Percentiles rank a stretch among this genome's conserved stretches.
phyloP scores from a whole-genome alignment of 2,797 vertebrate genomes.

The Eulemur mongoz region DNA sequence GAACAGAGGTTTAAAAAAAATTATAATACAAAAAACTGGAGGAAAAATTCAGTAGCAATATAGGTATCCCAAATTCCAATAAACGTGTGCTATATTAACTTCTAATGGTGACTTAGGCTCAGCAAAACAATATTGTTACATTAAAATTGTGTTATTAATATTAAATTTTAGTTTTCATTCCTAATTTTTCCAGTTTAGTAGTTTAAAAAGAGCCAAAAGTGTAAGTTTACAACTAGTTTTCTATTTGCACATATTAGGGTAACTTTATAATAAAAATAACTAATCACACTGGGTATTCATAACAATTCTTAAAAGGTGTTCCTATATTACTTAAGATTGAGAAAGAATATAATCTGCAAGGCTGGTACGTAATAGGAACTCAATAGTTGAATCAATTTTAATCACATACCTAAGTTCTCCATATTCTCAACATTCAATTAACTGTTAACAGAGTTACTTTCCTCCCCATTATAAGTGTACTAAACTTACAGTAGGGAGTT shows the following conservation, averaged over 20 bases:
- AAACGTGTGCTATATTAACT: not conserved
- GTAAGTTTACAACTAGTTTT: conserved; percentile 6
- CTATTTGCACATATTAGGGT: not conserved
- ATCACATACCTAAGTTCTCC: not conserved
- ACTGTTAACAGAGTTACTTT: not conserved
- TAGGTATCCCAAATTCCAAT: not conserved
- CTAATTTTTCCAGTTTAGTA: not conserved
- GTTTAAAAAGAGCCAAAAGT: not conserved
- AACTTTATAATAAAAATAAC: conserved; percentile 18
- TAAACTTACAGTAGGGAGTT: not conserved
- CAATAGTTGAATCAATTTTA: conserved; percentile 23
- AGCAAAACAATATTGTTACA: conserved; percentile 35
- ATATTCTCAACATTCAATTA: not conserved
- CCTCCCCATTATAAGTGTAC: not conserved
- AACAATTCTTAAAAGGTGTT: not conserved
- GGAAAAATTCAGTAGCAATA: not conserved
- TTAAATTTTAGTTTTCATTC: not conserved
- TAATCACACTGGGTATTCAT: not conserved
- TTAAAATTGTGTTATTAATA: conserved; percentile 15
- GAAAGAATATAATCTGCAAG: not conserved
- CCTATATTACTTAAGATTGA: not conserved
- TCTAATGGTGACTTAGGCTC: not conserved
- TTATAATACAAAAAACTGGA: not conserved
- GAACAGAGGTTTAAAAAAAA: conserved; percentile 9
- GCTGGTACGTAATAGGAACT: not conserved